These are phyloP conservation scores for Anguilla marmorata DNA, from an alignment of 2,797 vertebrate genomes.

Conservation along the genomic window DNA sequence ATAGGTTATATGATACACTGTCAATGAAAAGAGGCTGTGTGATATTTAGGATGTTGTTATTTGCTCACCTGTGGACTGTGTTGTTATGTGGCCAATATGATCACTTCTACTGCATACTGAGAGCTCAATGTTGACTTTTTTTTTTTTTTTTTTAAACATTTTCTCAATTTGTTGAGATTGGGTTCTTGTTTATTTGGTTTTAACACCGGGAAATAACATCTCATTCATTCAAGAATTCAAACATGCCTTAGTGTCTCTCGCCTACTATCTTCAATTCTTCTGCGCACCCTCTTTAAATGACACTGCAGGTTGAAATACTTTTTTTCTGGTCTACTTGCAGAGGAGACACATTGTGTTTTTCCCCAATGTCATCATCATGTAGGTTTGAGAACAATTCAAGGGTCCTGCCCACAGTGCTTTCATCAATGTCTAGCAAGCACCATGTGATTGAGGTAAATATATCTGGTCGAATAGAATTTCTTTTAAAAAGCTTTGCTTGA, in stretches of 20 bases:
- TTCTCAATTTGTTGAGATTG: conserved; percentile 14
- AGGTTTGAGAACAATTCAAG: background rate
- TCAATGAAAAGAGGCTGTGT: background rate
- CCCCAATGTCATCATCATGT: background rate
- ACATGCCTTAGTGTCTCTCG: conserved; percentile 4
- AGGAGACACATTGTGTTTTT: background rate
- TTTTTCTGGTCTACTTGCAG: conserved; percentile 8
- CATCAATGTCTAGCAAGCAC: conserved; percentile 35
- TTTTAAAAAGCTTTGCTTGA: conserved; percentile 28
- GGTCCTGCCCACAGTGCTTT: conserved; percentile 28
- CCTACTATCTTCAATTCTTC: conserved; percentile 19
- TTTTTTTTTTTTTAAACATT: background rate
- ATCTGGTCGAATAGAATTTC: conserved; percentile 27
- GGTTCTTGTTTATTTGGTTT: conserved; percentile 34
- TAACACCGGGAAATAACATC: conserved; percentile 10
- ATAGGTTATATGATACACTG: background rate
- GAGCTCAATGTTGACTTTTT: conserved; percentile 2
- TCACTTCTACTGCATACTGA: conserved; percentile 12
- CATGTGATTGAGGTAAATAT: conserved; percentile 46
- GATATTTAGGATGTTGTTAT: background rate
- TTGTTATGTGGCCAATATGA: conserved; percentile 6
- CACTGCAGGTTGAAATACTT: background rate
- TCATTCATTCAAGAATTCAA: conserved; percentile 31
- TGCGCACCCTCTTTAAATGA: background rate
- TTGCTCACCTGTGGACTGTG: conserved; percentile 28